phyloP scores from a whole-genome alignment of 1,140 invertebrate genomes.

The Zaprionus davidi region DNA sequence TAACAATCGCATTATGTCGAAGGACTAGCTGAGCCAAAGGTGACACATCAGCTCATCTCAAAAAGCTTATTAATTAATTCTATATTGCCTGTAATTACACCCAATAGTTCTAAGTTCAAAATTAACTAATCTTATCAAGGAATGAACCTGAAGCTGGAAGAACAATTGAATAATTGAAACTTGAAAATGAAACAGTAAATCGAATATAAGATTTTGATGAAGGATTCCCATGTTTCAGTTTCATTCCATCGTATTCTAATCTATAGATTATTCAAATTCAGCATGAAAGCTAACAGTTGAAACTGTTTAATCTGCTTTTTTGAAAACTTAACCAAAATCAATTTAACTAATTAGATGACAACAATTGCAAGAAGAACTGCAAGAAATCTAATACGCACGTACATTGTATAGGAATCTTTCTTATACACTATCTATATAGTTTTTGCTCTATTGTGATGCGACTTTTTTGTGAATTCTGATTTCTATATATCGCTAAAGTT shows the following conservation, averaged over 20 bases:
- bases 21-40: constrained; percentile 70
- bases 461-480: constrained; percentile 63
- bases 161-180: neutral
- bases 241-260: constrained; percentile 21
- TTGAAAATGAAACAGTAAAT: neutral
- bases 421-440: constrained; percentile 18
- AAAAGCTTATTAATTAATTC: constrained; percentile 67
- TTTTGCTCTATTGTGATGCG: constrained; percentile 47
- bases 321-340: constrained; percentile 32
- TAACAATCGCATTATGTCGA: constrained; percentile 59
- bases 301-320: constrained; percentile 42
- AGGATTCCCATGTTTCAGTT: constrained; percentile 1
- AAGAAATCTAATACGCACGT: constrained; percentile 66
- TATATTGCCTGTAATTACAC: constrained; percentile 64
- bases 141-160: constrained; percentile 17
- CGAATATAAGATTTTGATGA: neutral
- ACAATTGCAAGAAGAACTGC: constrained; percentile 43
- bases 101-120: constrained; percentile 27
- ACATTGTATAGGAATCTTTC: constrained; percentile 51
- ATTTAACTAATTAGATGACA: constrained; percentile 29
- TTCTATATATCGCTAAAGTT: constrained; percentile 37
- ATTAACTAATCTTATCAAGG: constrained; percentile 11
- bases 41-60: constrained; percentile 78
- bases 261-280: constrained; percentile 40
- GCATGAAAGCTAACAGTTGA: constrained; percentile 73